A percentile compares a stretch with the other conserved stretches of the same genome.
Evolutionary conservation across 1,140 invertebrate species (phyloP).

Genomic region (Drosophila bocki): DNA sequence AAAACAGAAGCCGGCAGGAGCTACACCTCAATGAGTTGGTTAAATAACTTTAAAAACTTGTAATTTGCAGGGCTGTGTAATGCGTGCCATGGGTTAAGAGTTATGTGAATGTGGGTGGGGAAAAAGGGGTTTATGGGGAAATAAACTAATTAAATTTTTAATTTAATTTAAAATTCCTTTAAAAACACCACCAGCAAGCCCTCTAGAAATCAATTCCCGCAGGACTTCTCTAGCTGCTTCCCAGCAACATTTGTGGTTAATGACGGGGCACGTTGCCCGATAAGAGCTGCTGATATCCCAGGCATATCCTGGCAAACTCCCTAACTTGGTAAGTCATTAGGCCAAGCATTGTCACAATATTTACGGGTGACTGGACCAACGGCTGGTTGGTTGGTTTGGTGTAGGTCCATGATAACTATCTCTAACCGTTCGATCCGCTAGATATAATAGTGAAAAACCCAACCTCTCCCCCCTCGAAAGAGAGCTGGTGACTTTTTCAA

Average conservation of each 20-base stretch:
- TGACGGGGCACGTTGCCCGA: slow-evolving; percentile 26
- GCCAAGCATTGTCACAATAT: slow-evolving; percentile 69
- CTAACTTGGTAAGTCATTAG: slow-evolving; percentile 44
- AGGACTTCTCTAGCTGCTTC: not conserved
- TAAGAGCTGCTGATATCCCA: slow-evolving; percentile 8
- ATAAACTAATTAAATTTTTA: no score
- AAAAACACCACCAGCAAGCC: no score
- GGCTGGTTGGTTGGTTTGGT: slow-evolving; percentile 9
- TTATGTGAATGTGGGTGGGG: not conserved
- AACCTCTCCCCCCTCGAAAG: not conserved
- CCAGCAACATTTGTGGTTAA: slow-evolving; percentile 66
- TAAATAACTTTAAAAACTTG: slow-evolving; percentile 7
- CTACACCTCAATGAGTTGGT: slow-evolving; percentile 20
- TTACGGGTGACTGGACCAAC: slow-evolving; percentile 40
- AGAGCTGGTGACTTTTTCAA: slow-evolving; percentile 18
- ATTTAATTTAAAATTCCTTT: not conserved
- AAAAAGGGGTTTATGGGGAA: not conserved
- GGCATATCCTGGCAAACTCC: not conserved
- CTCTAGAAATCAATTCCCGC: not conserved
- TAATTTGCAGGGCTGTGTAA: not conserved
- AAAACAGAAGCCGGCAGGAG: slow-evolving; percentile 24
- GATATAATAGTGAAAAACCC: slow-evolving; percentile 21
- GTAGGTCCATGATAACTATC: slow-evolving; percentile 41
- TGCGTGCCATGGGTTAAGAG: slow-evolving; percentile 29
- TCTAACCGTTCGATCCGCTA: not conserved